Percentiles rank a stretch among this genome's conserved stretches.
Evolutionary conservation across 2,797 vertebrate species (phyloP).

Genomic region (Cryptoblepharus egeriae): DNA sequence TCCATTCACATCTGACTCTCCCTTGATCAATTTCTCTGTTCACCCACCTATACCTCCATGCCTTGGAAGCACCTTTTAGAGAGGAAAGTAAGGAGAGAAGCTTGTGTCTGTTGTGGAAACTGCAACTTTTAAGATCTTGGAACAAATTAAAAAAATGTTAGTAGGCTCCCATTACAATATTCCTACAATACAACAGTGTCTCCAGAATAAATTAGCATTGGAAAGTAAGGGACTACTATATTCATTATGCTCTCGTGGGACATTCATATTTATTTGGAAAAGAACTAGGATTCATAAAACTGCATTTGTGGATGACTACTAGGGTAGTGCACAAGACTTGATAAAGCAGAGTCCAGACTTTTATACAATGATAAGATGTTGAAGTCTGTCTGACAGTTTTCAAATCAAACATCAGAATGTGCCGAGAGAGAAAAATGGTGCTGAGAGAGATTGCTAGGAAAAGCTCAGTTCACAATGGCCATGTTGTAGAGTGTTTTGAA

Average conservation of each 20-base stretch:
- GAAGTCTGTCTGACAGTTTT: neutral
- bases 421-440: neutral
- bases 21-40: neutral
- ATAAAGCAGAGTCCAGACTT: too few species aligned
- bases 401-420: neutral
- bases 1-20: too few species aligned
- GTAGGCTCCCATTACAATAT: too few species aligned
- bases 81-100: too few species aligned
- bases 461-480: conserved; percentile 1
- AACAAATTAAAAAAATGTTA: too few species aligned
- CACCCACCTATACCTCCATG: neutral
- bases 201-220: too few species aligned
- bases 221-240: too few species aligned
- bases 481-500: neutral
- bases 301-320: neutral
- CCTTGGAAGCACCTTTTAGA: too few species aligned
- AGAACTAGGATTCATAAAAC: too few species aligned
- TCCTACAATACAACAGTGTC: too few species aligned
- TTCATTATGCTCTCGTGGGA: neutral
- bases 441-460: neutral
- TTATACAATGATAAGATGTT: neutral
- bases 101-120: too few species aligned
- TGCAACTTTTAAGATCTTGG: too few species aligned
- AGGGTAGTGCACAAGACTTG: neutral
- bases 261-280: neutral